phyloP scores from a whole-genome alignment of 2,797 vertebrate genomes.

The Microhierax caerulescens region DNA sequence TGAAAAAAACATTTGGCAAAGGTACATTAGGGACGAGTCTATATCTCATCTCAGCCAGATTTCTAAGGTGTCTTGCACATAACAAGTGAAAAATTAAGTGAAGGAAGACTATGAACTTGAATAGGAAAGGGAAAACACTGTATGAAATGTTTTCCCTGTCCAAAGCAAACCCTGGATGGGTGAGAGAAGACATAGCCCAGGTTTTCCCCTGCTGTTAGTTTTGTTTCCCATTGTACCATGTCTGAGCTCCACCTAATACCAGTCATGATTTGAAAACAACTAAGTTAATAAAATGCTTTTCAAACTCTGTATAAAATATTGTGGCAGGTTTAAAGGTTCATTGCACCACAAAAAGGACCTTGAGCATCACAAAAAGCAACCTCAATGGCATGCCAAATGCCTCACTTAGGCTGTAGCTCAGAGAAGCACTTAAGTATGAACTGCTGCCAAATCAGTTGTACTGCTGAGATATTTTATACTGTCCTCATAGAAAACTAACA shows the following conservation, averaged over 20 bases:
- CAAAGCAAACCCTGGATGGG: neutral
- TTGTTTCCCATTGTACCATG: neutral
- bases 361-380: neutral
- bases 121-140: neutral
- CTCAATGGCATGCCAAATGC: neutral
- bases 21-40: neutral
- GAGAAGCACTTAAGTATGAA: neutral
- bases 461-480: neutral
- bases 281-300: neutral
- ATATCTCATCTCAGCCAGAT: neutral
- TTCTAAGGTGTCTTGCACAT: neutral
- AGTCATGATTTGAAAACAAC: neutral
- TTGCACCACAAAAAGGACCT: neutral
- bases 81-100: neutral
- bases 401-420: neutral
- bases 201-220: neutral
- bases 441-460: neutral
- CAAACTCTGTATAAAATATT: neutral
- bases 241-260: neutral
- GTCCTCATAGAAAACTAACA: neutral
- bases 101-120: neutral
- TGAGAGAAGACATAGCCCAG: neutral
- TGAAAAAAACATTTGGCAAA: neutral
- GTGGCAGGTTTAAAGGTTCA: neutral
- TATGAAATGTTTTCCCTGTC: neutral